Conservation (phyloP, 92 coral and sea anemone species). For the Heliopora coerulea region DNA sequence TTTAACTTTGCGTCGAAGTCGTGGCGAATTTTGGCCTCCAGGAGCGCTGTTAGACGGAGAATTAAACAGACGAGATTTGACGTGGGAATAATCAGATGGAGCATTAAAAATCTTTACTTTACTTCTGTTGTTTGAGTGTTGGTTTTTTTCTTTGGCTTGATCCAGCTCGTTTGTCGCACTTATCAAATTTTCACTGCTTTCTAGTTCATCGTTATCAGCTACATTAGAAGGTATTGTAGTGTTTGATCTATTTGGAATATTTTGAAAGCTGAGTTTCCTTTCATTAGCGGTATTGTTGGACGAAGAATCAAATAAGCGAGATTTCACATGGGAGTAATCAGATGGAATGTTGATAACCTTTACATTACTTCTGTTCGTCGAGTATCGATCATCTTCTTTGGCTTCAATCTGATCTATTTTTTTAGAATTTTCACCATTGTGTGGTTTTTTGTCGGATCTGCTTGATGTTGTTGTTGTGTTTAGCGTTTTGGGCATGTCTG, state of each 20-base stretch:
- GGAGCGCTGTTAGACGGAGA: background rate
- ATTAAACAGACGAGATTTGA: constrained; percentile 59
- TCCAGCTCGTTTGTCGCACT: background rate
- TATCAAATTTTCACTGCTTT: background rate
- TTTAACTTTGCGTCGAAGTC: background rate
- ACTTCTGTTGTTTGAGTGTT: constrained; percentile 45
- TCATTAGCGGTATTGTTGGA: background rate
- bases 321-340: constrained; percentile 74
- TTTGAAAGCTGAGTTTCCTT: background rate
- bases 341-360: constrained; percentile 60
- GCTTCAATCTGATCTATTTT: no score
- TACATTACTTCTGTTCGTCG: constrained; percentile 37
- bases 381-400: background rate
- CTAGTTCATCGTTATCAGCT: background rate
- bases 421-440: background rate
- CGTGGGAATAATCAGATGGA: constrained; percentile 72
- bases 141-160: constrained; percentile 21
- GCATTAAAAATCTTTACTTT: constrained; percentile 68
- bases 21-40: background rate
- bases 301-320: background rate
- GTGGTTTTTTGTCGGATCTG: background rate
- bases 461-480: background rate
- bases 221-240: background rate
- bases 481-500: background rate
- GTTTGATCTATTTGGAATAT: background rate